Conservation (phyloP, 2,888 invertebrate species). For the Melinopterus prodromus region DNA sequence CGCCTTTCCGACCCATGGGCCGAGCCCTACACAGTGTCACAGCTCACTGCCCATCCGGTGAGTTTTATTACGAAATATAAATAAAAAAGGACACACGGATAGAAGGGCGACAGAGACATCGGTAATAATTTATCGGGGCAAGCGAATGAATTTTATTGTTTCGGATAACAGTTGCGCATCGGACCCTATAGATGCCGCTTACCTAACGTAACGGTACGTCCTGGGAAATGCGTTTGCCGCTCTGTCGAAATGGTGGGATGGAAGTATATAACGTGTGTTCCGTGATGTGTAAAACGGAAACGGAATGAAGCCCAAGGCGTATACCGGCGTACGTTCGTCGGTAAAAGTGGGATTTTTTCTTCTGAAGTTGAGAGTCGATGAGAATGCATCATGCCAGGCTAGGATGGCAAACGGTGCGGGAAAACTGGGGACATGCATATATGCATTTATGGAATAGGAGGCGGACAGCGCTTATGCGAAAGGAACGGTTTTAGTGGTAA, state of each 20-base stretch:
- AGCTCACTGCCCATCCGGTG: slow-evolving; percentile 22
- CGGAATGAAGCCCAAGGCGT: slow-evolving; percentile 58
- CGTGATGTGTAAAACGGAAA: slow-evolving; percentile 62
- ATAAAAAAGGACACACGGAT: neutral
- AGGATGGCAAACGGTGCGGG: neutral
- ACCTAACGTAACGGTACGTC: neutral
- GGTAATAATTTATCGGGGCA: neutral
- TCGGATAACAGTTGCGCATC: slow-evolving; percentile 52
- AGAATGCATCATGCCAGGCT: neutral
- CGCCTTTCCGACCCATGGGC: slow-evolving; percentile 31
- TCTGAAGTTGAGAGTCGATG: neutral
- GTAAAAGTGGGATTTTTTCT: slow-evolving; percentile 41
- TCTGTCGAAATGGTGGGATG: slow-evolving; percentile 22
- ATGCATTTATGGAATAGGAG: neutral
- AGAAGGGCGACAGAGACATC: neutral
- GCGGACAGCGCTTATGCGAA: neutral
- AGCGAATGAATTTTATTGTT: slow-evolving; percentile 52
- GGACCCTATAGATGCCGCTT: neutral
- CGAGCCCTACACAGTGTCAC: slow-evolving; percentile 39
- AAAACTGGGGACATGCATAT: neutral
- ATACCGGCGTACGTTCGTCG: slow-evolving; percentile 53
- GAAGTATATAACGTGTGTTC: slow-evolving; percentile 50
- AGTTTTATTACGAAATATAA: slow-evolving; percentile 4
- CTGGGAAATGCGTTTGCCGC: slow-evolving; percentile 25
- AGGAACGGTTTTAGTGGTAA: neutral